Percentiles rank a stretch among this genome's conserved stretches.
Evolutionary conservation across 2,113 vertebrate species (phyloP).

Genomic region (Oncorhynchus clarkii): DNA sequence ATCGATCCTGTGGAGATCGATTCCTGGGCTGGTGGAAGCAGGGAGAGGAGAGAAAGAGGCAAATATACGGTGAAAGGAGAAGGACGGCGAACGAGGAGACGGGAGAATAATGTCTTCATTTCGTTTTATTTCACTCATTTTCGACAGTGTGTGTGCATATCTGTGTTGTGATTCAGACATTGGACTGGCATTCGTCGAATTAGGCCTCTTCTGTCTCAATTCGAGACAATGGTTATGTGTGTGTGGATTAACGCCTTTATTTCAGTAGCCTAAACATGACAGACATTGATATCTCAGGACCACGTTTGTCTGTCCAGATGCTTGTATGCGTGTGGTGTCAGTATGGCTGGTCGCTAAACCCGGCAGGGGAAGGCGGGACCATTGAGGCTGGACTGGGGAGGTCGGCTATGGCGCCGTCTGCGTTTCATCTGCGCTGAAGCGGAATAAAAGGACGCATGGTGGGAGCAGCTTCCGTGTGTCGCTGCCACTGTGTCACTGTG

Average conservation of each 20-base stretch:
- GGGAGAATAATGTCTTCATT: neutral
- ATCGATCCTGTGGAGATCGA: conserved; percentile 83
- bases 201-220: neutral
- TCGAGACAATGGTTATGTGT: neutral
- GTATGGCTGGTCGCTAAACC: conserved; percentile 10
- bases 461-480: conserved; percentile 55
- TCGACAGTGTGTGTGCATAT: conserved; percentile 10
- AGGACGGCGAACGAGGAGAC: conserved; percentile 30
- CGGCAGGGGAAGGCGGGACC: neutral
- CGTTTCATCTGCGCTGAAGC: conserved; percentile 65
- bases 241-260: neutral
- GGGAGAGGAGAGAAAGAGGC: conserved; percentile 66
- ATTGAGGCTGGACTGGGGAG: conserved; percentile 16
- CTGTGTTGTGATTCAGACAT: neutral
- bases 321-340: conserved; percentile 6
- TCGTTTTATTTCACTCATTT: conserved; percentile 25
- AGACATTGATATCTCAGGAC: neutral
- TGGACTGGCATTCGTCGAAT: neutral
- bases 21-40: conserved; percentile 78
- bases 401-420: conserved; percentile 52
- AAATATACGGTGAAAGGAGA: conserved; percentile 44
- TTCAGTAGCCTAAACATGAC: neutral
- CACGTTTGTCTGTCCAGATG: neutral
- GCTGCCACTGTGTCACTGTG: conserved; percentile 18
- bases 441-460: conserved; percentile 66